These are phyloP conservation scores for Kryptolebias ocellatus DNA, from an alignment of 2,797 vertebrate genomes.

Conservation along the genomic window DNA sequence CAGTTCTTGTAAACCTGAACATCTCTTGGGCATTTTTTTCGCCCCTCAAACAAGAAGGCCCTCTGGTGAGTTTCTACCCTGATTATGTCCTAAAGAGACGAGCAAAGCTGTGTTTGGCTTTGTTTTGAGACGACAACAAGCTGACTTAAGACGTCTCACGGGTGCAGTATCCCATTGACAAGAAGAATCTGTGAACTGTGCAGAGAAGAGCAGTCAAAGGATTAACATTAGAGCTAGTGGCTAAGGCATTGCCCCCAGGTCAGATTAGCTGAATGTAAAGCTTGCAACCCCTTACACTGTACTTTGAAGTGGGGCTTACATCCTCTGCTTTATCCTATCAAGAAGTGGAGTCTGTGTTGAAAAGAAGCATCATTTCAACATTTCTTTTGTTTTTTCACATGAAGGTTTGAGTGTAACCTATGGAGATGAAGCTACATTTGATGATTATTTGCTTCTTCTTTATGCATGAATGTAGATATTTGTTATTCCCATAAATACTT, in stretches of 20 bases:
- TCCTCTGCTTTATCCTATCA: slow-evolving; percentile 56
- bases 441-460: not conserved
- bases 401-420: slow-evolving; percentile 13
- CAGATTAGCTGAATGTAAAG: slow-evolving; percentile 73
- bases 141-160: slow-evolving; percentile 29
- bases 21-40: slow-evolving; percentile 38
- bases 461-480: not conserved
- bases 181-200: slow-evolving; percentile 40
- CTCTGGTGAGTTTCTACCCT: slow-evolving; percentile 13
- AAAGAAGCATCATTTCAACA: slow-evolving; percentile 31
- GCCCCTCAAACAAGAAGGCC: slow-evolving; percentile 19
- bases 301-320: slow-evolving; percentile 73
- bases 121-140: slow-evolving; percentile 48
- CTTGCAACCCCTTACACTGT: slow-evolving; percentile 44
- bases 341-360: slow-evolving; percentile 37
- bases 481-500: not conserved
- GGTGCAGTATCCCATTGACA: slow-evolving; percentile 48
- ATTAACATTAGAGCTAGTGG: slow-evolving; percentile 68
- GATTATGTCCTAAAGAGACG: slow-evolving; percentile 36
- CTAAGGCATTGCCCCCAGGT: slow-evolving; percentile 68
- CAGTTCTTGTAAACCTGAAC: slow-evolving; percentile 22
- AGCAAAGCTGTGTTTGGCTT: slow-evolving; percentile 22
- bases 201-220: slow-evolving; percentile 53
- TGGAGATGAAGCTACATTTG: not conserved
- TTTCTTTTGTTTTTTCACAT: slow-evolving; percentile 16